Base-by-base conservation (phyloP, 2,888 invertebrate species). In the Pheosia gnoma region DNA sequence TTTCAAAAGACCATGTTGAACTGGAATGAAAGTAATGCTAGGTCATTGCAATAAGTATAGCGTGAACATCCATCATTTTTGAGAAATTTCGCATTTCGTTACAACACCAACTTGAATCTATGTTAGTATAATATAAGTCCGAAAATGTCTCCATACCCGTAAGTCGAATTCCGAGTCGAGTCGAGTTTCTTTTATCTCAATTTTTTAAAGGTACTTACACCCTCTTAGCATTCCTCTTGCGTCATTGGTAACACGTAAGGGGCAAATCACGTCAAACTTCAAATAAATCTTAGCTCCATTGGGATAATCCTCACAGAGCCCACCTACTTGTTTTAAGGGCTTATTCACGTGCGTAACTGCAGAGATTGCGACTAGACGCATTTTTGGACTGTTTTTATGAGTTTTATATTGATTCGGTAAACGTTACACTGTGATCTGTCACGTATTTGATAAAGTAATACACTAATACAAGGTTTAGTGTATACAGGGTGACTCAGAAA, bases 281-380 rank as follows among this genome's bases (percentile, higher is more conserved):
- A 77, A 79, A 82, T 80, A 82, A 82, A 82, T 80, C 80, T 78
- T 71, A 62, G 71, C 73, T 66, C 51, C 69, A 65, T 63, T 63
- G 61, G 70, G 77, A 72, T 83, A 78, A 82, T 81, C 79, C 73
- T 72, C 72, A 74, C 77, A 77, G 70, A 67, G 66, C 56, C 58
- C 58, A 53, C 52, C 5, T 54, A 39, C 38, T 61, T 49, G 13
- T n/a, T 51, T 9, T 51, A 51, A 51, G 51, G 51, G 51, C 51
- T 51, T 25, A 25, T 51, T 25, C 51, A 51, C 25, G 25, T 51
- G 51, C 7, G 49, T 2, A 25, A 2, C 25, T 2, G 25, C 11
- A 13, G 49, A n/a, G n/a, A 9, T 43, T 43, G 47, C 47, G 11
- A 47, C 47, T 47, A 47, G 11, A n/a, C 47, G n/a, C 47, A 47